phyloP scores from a whole-genome alignment of 2,888 invertebrate genomes.

The Patella depressa region DNA sequence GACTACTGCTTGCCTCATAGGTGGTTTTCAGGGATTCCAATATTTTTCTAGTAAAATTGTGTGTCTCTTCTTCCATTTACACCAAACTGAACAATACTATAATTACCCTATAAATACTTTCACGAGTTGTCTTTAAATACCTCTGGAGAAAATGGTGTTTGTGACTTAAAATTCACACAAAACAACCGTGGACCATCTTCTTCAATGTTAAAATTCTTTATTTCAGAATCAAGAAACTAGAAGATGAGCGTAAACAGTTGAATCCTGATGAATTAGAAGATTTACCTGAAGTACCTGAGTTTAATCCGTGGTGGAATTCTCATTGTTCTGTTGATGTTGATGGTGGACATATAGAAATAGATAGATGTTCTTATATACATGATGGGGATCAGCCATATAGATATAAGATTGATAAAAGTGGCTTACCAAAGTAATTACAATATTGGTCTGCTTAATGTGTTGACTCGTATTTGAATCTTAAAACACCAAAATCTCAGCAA shows the following conservation, averaged over 20 bases:
- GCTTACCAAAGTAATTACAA: conserved; percentile 53
- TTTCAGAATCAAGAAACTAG: conserved; percentile 33
- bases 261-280: conserved; percentile 42
- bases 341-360: conserved; percentile 37
- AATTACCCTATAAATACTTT: too few species aligned
- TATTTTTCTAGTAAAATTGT: too few species aligned
- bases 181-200: neutral
- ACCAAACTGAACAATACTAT: too few species aligned
- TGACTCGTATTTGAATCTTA: too few species aligned
- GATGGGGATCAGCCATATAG: conserved; percentile 48
- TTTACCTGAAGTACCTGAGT: conserved; percentile 43
- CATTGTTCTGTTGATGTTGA: conserved; percentile 39
- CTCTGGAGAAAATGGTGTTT: too few species aligned
- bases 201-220: neutral
- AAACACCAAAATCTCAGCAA: too few species aligned
- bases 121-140: too few species aligned
- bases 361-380: conserved; percentile 60
- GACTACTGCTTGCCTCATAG: too few species aligned
- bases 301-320: conserved; percentile 55
- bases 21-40: too few species aligned
- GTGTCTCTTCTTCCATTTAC: too few species aligned
- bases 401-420: conserved; percentile 51
- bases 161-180: too few species aligned
- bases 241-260: conserved; percentile 36
- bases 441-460: too few species aligned